phyloP scores from a whole-genome alignment of 2,113 vertebrate genomes.

The Galeopterus variegatus region DNA sequence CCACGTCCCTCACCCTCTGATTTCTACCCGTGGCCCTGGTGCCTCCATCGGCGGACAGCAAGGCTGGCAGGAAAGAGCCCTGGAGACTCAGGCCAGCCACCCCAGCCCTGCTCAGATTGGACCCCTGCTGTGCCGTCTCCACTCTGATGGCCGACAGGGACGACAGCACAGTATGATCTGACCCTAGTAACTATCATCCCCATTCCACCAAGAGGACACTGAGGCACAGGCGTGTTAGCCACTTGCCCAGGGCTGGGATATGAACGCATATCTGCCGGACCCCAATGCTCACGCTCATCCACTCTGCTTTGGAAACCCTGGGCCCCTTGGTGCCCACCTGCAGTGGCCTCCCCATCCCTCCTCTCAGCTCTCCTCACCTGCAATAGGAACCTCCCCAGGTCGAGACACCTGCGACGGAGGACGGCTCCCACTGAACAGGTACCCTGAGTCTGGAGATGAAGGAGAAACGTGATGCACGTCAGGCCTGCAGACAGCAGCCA shows the following conservation, averaged over 20 bases:
- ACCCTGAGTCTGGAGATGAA: conserved; percentile 94
- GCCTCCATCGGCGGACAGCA: not conserved
- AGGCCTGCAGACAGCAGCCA: rapidly evolving
- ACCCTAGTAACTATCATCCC: rapidly evolving
- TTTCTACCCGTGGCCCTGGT: not conserved
- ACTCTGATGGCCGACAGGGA: rapidly evolving
- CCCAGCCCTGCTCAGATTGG: too few species aligned
- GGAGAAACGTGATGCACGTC: not conserved
- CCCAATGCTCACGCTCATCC: not conserved
- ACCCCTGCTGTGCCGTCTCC: not conserved
- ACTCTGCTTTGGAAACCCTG: rapidly evolving
- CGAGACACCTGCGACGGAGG: conserved; percentile 90
- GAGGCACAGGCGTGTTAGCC: not conserved
- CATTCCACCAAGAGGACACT: not conserved
- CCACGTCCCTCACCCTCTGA: rapidly evolving
- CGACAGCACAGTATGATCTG: rapidly evolving
- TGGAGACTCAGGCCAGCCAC: not conserved
- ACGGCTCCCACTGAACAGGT: conserved; percentile 97
- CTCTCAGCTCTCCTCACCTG: conserved; percentile 89
- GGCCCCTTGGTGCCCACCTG: rapidly evolving
- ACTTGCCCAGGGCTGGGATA: not conserved
- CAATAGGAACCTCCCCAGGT: conserved; percentile 91
- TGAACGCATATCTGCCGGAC: not conserved
- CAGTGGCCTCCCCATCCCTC: not conserved
- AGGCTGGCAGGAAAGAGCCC: not conserved